These are phyloP conservation scores for Lacerta viridis DNA, from an alignment of 2,797 vertebrate genomes.

Conservation along the genomic window DNA sequence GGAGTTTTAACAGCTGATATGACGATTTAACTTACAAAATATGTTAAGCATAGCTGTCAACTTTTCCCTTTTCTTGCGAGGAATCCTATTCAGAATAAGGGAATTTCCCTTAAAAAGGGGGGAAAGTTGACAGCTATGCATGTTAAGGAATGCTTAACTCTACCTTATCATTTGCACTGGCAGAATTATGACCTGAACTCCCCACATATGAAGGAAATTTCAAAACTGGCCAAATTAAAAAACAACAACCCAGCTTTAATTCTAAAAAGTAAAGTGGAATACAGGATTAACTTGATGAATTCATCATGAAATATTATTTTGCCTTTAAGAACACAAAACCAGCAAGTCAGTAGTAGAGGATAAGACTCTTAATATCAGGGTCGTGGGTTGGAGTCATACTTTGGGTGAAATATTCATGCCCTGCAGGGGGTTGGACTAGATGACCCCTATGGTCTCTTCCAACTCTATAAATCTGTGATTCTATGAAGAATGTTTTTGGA, in stretches of 20 bases:
- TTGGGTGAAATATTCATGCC: no score
- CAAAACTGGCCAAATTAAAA: background rate
- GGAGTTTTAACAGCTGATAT: background rate
- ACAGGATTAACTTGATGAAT: background rate
- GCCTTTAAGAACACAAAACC: background rate
- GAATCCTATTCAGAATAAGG: no score
- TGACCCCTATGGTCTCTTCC: no score
- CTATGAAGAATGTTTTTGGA: background rate
- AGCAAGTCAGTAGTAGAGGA: background rate
- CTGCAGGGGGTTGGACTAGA: no score
- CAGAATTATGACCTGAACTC: background rate
- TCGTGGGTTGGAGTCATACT: no score
- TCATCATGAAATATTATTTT: background rate
- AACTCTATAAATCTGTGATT: no score
- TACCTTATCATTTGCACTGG: background rate
- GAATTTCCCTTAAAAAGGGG: no score
- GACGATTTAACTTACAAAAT: background rate
- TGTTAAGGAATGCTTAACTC: background rate
- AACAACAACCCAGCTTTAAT: background rate
- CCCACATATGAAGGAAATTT: background rate
- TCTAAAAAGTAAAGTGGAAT: background rate
- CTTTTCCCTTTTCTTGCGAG: no score
- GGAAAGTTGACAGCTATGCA: no score
- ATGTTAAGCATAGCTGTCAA: background rate
- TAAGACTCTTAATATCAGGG: no score